Percentiles rank a stretch among this genome's conserved stretches.
phyloP scores from a whole-genome alignment of 2,113 vertebrate genomes.

The Perca flavescens region DNA sequence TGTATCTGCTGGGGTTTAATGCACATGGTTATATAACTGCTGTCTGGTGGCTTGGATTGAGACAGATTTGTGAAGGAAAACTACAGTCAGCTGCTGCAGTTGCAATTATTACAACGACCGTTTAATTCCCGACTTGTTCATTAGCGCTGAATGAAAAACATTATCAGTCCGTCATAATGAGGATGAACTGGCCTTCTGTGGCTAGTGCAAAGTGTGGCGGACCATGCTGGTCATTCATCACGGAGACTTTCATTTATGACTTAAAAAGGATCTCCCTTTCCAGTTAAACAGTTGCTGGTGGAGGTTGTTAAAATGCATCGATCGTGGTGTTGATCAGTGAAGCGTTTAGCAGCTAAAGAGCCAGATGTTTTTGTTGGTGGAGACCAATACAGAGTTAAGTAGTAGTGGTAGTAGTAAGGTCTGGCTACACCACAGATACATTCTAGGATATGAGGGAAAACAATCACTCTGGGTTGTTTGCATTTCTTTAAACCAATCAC shows the following conservation, averaged over 20 bases:
- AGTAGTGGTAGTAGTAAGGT: too few relatives aligned
- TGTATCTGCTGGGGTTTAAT: background rate
- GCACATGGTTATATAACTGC: slow-evolving; percentile 6
- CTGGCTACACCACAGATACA: too few relatives aligned
- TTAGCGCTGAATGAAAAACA: slow-evolving; percentile 52
- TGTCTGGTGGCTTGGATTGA: slow-evolving; percentile 28
- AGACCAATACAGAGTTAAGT: too few relatives aligned
- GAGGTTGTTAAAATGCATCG: background rate
- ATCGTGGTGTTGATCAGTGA: too few relatives aligned
- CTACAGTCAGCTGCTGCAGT: slow-evolving; percentile 25
- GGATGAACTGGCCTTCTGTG: slow-evolving; percentile 32
- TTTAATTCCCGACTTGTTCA: slow-evolving; percentile 47
- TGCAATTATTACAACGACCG: slow-evolving; percentile 51
- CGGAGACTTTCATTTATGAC: background rate
- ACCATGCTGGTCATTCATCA: background rate
- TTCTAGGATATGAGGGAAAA: too few relatives aligned
- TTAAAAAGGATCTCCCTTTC: background rate
- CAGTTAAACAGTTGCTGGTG: background rate
- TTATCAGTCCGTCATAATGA: slow-evolving; percentile 39
- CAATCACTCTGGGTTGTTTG: too few relatives aligned
- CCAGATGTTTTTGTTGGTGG: too few relatives aligned
- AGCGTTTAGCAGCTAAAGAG: too few relatives aligned
- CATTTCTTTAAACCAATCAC: too few relatives aligned
- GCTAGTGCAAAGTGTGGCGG: background rate
- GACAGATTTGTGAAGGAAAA: slow-evolving; percentile 7